Conservation (phyloP, 2,797 vertebrate genomes). For the Spinibarbus caldwelli region DNA sequence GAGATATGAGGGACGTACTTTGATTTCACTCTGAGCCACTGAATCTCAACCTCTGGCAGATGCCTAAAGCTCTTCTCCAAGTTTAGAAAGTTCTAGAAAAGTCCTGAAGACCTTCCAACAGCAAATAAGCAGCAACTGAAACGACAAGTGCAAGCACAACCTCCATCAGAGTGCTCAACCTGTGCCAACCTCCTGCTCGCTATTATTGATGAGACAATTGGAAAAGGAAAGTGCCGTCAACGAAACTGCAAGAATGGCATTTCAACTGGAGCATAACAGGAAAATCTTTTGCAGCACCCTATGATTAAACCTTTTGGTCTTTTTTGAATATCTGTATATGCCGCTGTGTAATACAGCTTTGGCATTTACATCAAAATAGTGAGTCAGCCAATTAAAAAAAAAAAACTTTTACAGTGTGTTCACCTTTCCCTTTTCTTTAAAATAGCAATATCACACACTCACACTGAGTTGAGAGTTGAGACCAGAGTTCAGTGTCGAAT, state of each 20-base stretch:
- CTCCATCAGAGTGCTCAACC: not conserved
- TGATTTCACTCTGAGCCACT: constrained; percentile 34
- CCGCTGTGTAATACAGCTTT: constrained; percentile 48
- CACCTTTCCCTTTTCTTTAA: not conserved
- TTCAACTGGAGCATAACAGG: constrained; percentile 36
- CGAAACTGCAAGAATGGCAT: constrained; percentile 47
- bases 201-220: constrained; percentile 50
- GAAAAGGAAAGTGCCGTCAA: too few species aligned
- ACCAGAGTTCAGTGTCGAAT: not conserved
- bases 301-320: constrained; percentile 46
- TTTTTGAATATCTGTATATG: constrained; percentile 11
- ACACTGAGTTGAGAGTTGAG: too few species aligned
- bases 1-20: constrained; percentile 36
- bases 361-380: constrained; percentile 52
- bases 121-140: constrained; percentile 14
- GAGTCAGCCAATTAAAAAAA: constrained; percentile 8
- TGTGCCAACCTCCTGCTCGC: not conserved
- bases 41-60: constrained; percentile 33
- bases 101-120: not conserved
- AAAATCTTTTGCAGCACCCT: constrained; percentile 28
- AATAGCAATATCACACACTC: not conserved
- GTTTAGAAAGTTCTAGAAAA: constrained; percentile 27
- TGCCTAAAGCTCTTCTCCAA: constrained; percentile 16
- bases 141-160: constrained; percentile 31
- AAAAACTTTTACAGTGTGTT: not conserved